Conservation (phyloP, 1,140 invertebrate genomes). For the Orchestia grillus region DNA sequence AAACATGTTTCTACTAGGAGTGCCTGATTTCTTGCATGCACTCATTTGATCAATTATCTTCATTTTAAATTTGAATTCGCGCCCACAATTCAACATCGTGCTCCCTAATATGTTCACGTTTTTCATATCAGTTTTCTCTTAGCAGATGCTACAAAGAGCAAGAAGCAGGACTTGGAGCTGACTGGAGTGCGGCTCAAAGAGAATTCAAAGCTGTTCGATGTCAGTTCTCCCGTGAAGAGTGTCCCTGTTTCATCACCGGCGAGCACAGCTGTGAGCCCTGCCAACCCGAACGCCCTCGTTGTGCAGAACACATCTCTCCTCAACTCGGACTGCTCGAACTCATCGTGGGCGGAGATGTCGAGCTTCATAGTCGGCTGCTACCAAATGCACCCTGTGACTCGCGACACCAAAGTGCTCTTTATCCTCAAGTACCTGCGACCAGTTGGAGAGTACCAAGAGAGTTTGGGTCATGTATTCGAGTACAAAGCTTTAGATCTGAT, state of each 20-base stretch:
- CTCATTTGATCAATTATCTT: too few species aligned
- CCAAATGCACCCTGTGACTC: slow-evolving; percentile 88
- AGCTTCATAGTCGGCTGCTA: slow-evolving; percentile 86
- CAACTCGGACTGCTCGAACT: slow-evolving; percentile 75
- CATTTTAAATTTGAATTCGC: too few species aligned
- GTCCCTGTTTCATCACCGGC: slow-evolving; percentile 44
- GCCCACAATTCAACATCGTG: too few species aligned
- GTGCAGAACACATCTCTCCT: slow-evolving; percentile 57
- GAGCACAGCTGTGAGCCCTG: slow-evolving; percentile 42
- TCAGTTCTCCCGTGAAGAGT: not conserved
- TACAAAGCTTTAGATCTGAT: slow-evolving; percentile 91
- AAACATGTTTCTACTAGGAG: too few species aligned
- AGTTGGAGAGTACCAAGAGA: slow-evolving; percentile 97
- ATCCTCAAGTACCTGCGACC: slow-evolving; percentile 93
- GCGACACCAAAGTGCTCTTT: slow-evolving; percentile 89
- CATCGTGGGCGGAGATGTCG: slow-evolving; percentile 91
- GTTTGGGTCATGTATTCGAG: slow-evolving; percentile 91
- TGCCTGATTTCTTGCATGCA: too few species aligned
- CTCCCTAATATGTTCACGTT: too few species aligned
- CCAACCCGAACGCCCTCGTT: slow-evolving; percentile 12
- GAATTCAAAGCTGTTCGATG: not conserved
- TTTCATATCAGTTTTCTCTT: not conserved
- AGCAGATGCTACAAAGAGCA: not conserved
- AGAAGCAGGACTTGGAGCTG: not conserved
- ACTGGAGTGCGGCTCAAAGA: not conserved